Conservation (phyloP, 1,140 invertebrate genomes). For the Zaprionus lachaisei region DNA sequence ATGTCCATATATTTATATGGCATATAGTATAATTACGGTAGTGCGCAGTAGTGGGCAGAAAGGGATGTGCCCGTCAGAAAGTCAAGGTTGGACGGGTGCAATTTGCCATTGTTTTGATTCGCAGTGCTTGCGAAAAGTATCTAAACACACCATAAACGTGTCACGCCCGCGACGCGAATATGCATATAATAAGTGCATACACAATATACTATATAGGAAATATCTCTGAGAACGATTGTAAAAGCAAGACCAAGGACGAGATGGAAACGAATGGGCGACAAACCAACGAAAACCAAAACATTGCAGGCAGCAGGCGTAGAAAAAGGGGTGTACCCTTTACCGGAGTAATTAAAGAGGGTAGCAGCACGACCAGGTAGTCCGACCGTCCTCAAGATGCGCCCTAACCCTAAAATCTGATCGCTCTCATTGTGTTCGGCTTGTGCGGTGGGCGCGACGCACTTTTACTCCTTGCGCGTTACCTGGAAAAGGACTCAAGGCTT, state of each 20-base stretch:
- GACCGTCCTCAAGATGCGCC: constrained; percentile 1
- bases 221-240: constrained; percentile 25
- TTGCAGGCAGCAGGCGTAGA: constrained; percentile 15
- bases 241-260: constrained; percentile 61
- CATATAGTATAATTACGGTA: constrained; percentile 19
- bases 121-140: constrained; percentile 81
- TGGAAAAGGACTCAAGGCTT: constrained; percentile 24
- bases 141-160: constrained; percentile 80
- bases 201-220: neutral
- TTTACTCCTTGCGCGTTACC: constrained; percentile 67
- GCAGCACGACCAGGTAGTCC: constrained; percentile 21
- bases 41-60: constrained; percentile 29
- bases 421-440: constrained; percentile 62
- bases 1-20: constrained; percentile 2
- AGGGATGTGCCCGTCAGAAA: constrained; percentile 49
- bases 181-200: constrained; percentile 7
- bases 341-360: constrained; percentile 76
- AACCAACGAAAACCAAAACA: constrained; percentile 69
- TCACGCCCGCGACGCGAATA: constrained; percentile 72
- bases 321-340: constrained; percentile 84
- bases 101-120: constrained; percentile 68
- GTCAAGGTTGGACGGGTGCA: constrained; percentile 78
- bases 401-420: constrained; percentile 62
- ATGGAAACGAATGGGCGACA: constrained; percentile 44
- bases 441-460: constrained; percentile 78